Evolutionary conservation across 2,888 invertebrate genomes (phyloP), one percentile per base, ranked within the genome.

Genomic region (Drosophila kokeensis): DNA sequence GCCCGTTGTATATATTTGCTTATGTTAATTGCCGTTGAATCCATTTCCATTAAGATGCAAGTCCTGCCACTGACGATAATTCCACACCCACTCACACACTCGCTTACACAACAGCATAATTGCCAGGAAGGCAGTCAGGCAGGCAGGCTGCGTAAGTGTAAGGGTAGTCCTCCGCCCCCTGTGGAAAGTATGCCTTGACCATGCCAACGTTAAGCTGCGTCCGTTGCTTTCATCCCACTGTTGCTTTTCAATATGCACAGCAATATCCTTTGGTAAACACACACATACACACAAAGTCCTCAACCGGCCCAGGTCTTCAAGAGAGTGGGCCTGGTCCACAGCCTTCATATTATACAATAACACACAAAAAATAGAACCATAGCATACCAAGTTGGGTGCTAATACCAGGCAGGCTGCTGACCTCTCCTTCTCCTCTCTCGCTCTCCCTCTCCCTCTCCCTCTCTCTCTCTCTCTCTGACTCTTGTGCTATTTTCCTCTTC

Each of bases 1-100:
- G 68, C 75, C 87, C 82, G 73, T 81, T 90, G 84, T 91, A 85
- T 90, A 88, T 91, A 90, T 91, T 92, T 91, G 91, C 86, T 91
- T 86, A 92, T 91, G 91, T 92, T 91, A 92, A 92, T 92, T 92
- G 91, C 92, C 90, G 89, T 91, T 91, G 92, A 91, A 90, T 91
- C 86, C 89, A 91, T 87, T 84, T 90, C 86, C 89, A 92, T 92
- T 92, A 92, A 91, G 91, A 90, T 91, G 89, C 89, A 90, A 90
- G 88, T 82, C 83, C 80, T 85, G 79, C 82, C 79, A 76, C 87
- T 84, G 79, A 84, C 87, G 85, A 85, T 91, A 89, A 90, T 91
- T 74, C 89, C 91, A 76, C 81, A 83, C 80, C 72, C 74, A 88
- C 72, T 59, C 57, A 62, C 68, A 66, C 58, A 63, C 73, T 65